These are phyloP conservation scores for Galbula dea DNA, from an alignment of 2,113 vertebrate genomes.

Conservation along the genomic window DNA sequence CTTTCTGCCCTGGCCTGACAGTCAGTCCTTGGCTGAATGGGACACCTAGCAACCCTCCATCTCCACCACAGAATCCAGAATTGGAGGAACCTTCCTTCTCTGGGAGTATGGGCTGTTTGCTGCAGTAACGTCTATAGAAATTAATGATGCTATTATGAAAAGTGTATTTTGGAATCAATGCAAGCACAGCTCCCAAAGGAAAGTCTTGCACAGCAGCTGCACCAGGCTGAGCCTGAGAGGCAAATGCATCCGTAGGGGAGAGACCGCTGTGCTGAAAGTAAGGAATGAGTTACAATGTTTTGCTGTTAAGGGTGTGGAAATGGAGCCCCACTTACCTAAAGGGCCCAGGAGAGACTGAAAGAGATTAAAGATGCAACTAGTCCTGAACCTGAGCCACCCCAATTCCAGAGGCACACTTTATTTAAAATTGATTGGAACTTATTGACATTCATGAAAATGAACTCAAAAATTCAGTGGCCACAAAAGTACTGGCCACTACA, in stretches of 20 bases:
- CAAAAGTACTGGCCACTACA: fast-evolving
- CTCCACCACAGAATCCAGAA: background rate
- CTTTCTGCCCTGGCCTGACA: background rate
- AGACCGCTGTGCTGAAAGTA: background rate
- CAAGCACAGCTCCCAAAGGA: background rate
- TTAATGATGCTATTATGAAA: background rate
- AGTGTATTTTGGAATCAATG: background rate
- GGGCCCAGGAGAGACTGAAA: fast-evolving
- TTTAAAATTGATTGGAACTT: background rate
- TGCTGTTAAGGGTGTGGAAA: background rate
- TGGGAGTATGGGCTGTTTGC: background rate
- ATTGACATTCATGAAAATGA: background rate
- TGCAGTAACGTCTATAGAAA: background rate
- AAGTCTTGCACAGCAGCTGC: background rate
- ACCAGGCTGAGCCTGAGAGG: background rate
- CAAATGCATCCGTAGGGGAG: background rate
- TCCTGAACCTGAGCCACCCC: background rate
- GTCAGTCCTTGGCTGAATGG: background rate
- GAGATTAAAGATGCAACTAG: background rate
- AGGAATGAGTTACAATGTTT: background rate
- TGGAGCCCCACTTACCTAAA: fast-evolving
- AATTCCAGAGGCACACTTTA: background rate
- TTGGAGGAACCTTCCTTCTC: background rate
- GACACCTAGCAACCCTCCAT: background rate
- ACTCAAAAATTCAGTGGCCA: background rate